Percentiles rank a stretch among this genome's conserved stretches.
These are phyloP conservation scores for Drosophila antonietae DNA, from an alignment of 2,888 invertebrate genomes.

Conservation along the genomic window DNA sequence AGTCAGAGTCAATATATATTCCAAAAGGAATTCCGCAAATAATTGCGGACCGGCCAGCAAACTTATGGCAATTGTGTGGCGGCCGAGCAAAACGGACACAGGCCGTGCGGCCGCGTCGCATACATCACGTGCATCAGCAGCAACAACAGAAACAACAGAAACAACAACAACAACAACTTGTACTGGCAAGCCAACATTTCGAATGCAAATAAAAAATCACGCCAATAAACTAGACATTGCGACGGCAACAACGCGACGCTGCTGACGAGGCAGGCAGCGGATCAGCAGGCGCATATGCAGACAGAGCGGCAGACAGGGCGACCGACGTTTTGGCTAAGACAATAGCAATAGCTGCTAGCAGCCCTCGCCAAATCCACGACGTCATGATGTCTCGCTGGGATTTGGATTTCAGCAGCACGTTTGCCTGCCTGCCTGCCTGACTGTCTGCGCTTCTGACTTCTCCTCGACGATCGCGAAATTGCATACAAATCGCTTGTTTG, in stretches of 20 bases:
- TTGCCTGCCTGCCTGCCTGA: not conserved
- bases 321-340: slow-evolving; percentile 35
- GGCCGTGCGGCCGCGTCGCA: slow-evolving; percentile 56
- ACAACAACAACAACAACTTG: slow-evolving; percentile 18
- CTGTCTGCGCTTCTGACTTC: not conserved
- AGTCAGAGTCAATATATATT: slow-evolving; percentile 81
- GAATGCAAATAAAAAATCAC: slow-evolving; percentile 83
- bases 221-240: slow-evolving; percentile 83
- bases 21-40: slow-evolving; percentile 81
- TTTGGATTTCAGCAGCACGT: slow-evolving; percentile 67
- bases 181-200: slow-evolving; percentile 56
- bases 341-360: slow-evolving; percentile 42
- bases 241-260: slow-evolving; percentile 60
- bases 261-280: slow-evolving; percentile 28
- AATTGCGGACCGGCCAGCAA: slow-evolving; percentile 75
- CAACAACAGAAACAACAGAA: slow-evolving; percentile 22
- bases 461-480: slow-evolving; percentile 59
- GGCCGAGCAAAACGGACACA: slow-evolving; percentile 34
- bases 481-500: slow-evolving; percentile 83
- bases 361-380: slow-evolving; percentile 65
- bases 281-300: slow-evolving; percentile 35
- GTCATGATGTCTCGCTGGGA: slow-evolving; percentile 83
- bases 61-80: slow-evolving; percentile 78
- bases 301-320: slow-evolving; percentile 36
- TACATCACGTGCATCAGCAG: slow-evolving; percentile 74